Evolutionary conservation across 1,140 invertebrate genomes (phyloP).

Genomic region (Plutomurus gul): DNA sequence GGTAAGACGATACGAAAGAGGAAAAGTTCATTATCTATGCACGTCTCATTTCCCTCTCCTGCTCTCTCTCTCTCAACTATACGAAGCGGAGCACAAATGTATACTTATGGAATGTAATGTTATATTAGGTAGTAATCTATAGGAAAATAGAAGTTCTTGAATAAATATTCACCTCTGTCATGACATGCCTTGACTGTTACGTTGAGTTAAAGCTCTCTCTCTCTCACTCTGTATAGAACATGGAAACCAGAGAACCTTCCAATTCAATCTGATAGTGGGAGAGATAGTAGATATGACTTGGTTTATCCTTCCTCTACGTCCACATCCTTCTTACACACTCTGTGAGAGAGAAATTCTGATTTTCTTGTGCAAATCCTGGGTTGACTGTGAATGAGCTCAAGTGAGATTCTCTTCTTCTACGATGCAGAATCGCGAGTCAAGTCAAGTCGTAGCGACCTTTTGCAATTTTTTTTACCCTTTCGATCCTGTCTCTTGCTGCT

Average conservation of each 20-base stretch:
- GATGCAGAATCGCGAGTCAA: no score
- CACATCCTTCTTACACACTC: neutral
- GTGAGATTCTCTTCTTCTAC: slow-evolving; percentile 8
- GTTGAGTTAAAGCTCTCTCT: no score
- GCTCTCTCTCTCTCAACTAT: neutral
- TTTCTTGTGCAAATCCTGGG: neutral
- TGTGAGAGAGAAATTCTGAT: neutral
- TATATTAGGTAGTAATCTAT: neutral
- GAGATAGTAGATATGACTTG: no score
- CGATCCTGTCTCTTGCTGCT: neutral
- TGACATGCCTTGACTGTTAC: neutral
- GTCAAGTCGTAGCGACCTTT: no score
- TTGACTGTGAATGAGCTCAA: slow-evolving; percentile 5
- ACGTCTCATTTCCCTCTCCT: slow-evolving; percentile 15
- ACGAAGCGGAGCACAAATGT: neutral
- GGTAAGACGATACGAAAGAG: neutral
- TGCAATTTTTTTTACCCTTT: slow-evolving; percentile 5
- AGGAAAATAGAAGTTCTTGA: neutral
- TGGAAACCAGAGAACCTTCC: no score
- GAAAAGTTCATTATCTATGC: slow-evolving; percentile 17
- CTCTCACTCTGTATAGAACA: no score
- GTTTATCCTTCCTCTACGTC: neutral
- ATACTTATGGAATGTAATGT: neutral
- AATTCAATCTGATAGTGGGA: no score
- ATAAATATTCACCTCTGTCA: neutral